Percentiles rank a stretch among this genome's conserved stretches.
Evolutionary conservation across 1,140 invertebrate species (phyloP).

Genomic region (Orchestia grillus): DNA sequence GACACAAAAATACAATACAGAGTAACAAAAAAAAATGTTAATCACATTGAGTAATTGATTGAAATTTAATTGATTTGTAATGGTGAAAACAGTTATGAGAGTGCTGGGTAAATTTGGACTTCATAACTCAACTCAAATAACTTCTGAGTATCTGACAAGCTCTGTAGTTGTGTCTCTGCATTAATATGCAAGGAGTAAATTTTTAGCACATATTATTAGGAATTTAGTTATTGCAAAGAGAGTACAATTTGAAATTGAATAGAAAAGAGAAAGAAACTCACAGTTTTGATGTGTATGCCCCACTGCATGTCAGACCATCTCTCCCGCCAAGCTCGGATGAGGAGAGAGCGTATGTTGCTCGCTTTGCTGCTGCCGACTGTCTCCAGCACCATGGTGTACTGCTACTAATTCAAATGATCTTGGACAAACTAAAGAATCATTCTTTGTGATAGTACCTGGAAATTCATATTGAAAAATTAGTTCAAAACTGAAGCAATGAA

Average conservation of each 20-base stretch:
- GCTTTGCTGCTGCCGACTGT: slow-evolving; percentile 63
- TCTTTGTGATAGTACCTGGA: too few species aligned
- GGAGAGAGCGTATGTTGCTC: slow-evolving; percentile 72
- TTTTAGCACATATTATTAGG: not conserved
- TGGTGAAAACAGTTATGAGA: too few species aligned
- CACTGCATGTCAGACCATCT: slow-evolving; percentile 94
- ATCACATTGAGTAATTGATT: too few species aligned
- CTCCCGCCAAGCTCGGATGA: slow-evolving; percentile 92
- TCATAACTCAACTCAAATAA: too few species aligned
- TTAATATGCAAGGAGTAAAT: not conserved
- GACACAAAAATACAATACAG: not conserved
- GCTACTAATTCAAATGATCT: not conserved
- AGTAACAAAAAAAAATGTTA: too few species aligned
- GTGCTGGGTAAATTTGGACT: too few species aligned
- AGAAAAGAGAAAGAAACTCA: slow-evolving; percentile 69
- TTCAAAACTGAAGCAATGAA: too few species aligned
- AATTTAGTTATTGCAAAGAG: not conserved
- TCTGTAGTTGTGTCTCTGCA: too few species aligned
- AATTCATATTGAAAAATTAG: too few species aligned
- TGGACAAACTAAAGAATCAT: too few species aligned
- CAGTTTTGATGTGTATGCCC: slow-evolving; percentile 93
- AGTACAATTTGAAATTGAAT: not conserved
- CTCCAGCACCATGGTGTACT: slow-evolving; percentile 62
- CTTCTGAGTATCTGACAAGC: too few species aligned
- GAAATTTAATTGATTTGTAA: too few species aligned